Evolutionary conservation across 2,797 vertebrate species (phyloP).

Genomic region (Urosaurus nigricauda): DNA sequence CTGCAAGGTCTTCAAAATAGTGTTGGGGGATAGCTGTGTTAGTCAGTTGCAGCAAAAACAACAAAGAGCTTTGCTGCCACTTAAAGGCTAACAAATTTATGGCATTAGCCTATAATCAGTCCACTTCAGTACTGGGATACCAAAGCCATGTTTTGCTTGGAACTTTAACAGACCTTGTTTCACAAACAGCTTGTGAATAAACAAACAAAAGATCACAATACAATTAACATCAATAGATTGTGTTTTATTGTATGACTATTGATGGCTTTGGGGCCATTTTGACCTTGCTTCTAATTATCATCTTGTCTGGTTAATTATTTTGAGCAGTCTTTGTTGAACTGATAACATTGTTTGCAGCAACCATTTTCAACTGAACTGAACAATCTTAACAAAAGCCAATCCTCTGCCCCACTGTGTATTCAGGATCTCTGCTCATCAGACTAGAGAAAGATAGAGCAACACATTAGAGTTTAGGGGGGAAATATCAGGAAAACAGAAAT

Average conservation of each 20-base stretch:
- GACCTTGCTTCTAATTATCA: fast-evolving
- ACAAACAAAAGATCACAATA: fast-evolving
- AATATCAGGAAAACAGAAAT: fast-evolving
- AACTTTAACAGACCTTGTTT: fast-evolving
- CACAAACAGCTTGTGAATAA: fast-evolving
- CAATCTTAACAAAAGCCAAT: neutral
- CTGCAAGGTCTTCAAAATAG: neutral
- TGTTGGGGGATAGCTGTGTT: neutral
- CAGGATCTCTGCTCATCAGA: fast-evolving
- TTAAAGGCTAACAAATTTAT: neutral
- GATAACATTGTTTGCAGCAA: neutral
- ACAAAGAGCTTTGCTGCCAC: neutral
- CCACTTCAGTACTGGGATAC: neutral
- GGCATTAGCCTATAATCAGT: neutral
- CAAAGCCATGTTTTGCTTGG: fast-evolving
- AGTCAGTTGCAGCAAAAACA: neutral
- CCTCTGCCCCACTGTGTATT: neutral
- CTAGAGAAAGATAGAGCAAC: fast-evolving
- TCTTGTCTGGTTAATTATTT: fast-evolving
- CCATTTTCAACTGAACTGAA: neutral
- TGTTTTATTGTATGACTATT: fast-evolving
- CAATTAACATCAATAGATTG: fast-evolving
- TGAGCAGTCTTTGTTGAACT: neutral
- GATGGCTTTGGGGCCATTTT: fast-evolving
- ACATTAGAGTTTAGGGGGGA: fast-evolving